Percentiles rank a stretch among this genome's conserved stretches.
Conservation (phyloP, 2,113 vertebrate species). For the Callionymus lyra region DNA sequence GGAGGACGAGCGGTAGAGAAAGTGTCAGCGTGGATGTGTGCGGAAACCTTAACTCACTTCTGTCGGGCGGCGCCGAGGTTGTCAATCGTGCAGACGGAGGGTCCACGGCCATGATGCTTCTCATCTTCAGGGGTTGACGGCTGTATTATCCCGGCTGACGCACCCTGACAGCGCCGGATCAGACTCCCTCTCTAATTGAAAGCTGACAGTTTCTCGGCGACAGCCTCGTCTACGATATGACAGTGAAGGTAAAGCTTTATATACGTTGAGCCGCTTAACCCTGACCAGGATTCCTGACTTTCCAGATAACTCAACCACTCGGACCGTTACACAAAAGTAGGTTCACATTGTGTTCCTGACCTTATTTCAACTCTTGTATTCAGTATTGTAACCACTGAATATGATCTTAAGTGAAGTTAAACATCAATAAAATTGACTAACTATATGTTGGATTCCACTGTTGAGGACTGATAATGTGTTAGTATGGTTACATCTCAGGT, state of each 20-base stretch:
- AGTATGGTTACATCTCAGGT: no score
- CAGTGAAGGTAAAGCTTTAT: no score
- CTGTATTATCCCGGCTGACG: slow-evolving; percentile 62
- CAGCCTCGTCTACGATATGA: no score
- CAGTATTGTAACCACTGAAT: no score
- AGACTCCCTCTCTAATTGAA: slow-evolving; percentile 47
- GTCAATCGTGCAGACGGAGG: slow-evolving; percentile 63
- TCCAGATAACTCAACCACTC: slow-evolving; percentile 34
- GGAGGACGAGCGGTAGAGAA: slow-evolving; percentile 23
- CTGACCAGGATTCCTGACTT: slow-evolving; percentile 34
- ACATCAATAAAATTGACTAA: no score
- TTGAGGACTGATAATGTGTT: no score
- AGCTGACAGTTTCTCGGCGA: slow-evolving; percentile 35
- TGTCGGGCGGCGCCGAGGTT: slow-evolving; percentile 54
- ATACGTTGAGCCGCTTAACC: slow-evolving; percentile 6
- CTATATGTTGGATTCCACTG: no score
- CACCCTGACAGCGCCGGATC: slow-evolving; percentile 42
- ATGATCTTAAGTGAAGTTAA: no score
- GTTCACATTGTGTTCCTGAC: no score
- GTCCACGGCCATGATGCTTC: slow-evolving; percentile 36
- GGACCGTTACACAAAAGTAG: slow-evolving; percentile 1
- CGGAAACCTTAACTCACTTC: slow-evolving; percentile 34
- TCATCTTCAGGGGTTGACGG: slow-evolving; percentile 52
- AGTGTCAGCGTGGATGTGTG: slow-evolving; percentile 1
- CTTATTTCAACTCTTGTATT: no score